Conservation (phyloP, 2,888 invertebrate species). For the Agonopterix arenella region DNA sequence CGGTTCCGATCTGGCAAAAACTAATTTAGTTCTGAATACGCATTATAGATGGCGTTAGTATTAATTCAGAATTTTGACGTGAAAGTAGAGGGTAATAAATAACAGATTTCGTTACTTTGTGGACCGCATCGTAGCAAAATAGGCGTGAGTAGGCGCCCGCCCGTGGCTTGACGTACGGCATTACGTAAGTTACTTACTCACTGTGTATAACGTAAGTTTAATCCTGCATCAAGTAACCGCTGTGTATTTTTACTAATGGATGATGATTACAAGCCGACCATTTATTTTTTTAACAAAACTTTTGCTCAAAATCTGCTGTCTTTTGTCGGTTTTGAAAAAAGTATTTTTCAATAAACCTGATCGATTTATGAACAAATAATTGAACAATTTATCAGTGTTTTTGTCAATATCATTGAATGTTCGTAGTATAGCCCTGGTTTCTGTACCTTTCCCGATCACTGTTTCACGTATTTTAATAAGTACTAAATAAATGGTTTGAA, state of each 20-base stretch:
- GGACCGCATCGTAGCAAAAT: constrained; percentile 27
- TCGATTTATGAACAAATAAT: constrained; percentile 16
- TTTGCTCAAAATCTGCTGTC: constrained; percentile 69
- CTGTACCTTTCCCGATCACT: constrained; percentile 52
- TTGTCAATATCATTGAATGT: constrained; percentile 56
- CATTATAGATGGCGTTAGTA: constrained; percentile 13
- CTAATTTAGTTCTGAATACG: constrained; percentile 3
- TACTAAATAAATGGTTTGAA: constrained; percentile 62
- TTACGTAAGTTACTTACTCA: constrained; percentile 69
- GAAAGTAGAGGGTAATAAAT: background rate
- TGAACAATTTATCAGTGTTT: constrained; percentile 20
- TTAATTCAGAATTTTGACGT: background rate
- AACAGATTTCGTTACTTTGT: background rate
- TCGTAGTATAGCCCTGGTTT: constrained; percentile 52
- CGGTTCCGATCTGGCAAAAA: background rate
- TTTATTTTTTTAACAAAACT: constrained; percentile 68
- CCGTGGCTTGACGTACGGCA: constrained; percentile 66
- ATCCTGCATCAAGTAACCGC: constrained; percentile 64
- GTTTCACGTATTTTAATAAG: constrained; percentile 64
- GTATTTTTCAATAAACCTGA: constrained; percentile 32
- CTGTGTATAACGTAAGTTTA: constrained; percentile 70
- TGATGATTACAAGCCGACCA: constrained; percentile 47
- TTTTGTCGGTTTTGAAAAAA: constrained; percentile 39
- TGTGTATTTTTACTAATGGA: constrained; percentile 58
- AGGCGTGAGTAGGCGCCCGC: constrained; percentile 45